A percentile compares a stretch with the other conserved stretches of the same genome.
These are phyloP conservation scores for Plagiodera versicolora DNA, from an alignment of 2,888 invertebrate species.

Conservation along the genomic window DNA sequence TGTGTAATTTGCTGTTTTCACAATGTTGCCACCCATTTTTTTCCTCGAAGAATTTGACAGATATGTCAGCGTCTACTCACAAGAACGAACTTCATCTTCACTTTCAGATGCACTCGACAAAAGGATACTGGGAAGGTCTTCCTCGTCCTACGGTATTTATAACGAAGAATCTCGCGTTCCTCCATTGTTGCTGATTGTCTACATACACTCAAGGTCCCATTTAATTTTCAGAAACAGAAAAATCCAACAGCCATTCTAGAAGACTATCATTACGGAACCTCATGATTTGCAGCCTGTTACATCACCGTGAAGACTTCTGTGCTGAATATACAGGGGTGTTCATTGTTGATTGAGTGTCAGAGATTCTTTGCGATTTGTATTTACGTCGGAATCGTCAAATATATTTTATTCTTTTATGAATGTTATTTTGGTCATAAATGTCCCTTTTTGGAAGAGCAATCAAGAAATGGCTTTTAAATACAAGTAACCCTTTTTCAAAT, in stretches of 20 bases:
- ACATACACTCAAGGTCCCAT: slow-evolving; percentile 34
- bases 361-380: no score
- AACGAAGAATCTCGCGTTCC: slow-evolving; percentile 34
- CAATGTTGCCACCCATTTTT: no score
- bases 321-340: slow-evolving; percentile 9
- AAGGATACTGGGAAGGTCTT: slow-evolving; percentile 27
- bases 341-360: no score
- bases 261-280: slow-evolving; percentile 24
- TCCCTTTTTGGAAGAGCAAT: no score
- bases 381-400: no score
- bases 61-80: slow-evolving; percentile 27
- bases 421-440: no score
- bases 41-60: not conserved
- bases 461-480: no score
- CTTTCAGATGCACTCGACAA: slow-evolving; percentile 23
- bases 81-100: slow-evolving; percentile 29
- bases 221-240: slow-evolving; percentile 20
- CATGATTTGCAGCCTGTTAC: slow-evolving; percentile 17
- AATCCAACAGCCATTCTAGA: slow-evolving; percentile 20
- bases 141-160: slow-evolving; percentile 36
- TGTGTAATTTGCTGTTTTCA: no score
- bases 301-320: slow-evolving; percentile 16
- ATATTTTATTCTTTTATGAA: no score
- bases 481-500: no score
- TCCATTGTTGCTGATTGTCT: slow-evolving; percentile 25